A percentile compares a stretch with the other conserved stretches of the same genome.
Evolutionary conservation across 2,113 vertebrate species (phyloP).

Genomic region (Ceyx cyanopectus): DNA sequence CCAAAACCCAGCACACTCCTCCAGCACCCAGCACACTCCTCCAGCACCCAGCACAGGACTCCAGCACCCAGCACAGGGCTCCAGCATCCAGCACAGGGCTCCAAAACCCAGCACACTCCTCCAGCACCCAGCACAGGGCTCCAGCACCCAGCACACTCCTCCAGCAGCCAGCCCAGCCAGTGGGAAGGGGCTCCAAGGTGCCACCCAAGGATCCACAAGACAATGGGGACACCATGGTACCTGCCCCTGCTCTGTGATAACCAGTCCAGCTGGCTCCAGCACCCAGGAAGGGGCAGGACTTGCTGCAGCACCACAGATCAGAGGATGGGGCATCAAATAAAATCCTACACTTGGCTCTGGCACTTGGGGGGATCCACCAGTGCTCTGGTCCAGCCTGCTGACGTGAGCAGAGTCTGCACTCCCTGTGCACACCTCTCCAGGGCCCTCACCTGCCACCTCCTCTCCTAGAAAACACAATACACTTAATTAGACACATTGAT

Average conservation of each 20-base stretch:
- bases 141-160: no score
- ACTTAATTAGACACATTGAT: not conserved
- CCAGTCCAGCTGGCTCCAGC: not conserved
- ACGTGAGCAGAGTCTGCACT: not conserved
- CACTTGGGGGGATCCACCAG: not conserved
- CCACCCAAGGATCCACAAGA: not conserved
- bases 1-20: no score
- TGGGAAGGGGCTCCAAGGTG: not conserved
- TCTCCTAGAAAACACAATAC: not conserved
- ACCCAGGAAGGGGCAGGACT: rapidly evolving
- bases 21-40: no score
- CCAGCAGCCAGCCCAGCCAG: rapidly evolving
- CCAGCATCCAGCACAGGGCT: not conserved
- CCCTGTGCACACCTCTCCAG: not conserved
- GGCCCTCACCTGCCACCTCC: not conserved
- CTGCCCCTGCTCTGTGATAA: no score
- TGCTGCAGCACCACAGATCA: not conserved
- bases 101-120: no score
- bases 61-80: not conserved
- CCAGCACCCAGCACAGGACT: not conserved
- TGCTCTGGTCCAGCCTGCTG: not conserved
- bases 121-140: no score
- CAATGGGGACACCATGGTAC: rapidly evolving
- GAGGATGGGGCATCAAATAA: not conserved
- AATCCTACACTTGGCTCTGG: not conserved